Percentiles rank a stretch among this genome's conserved stretches.
Conservation (phyloP, 2,888 invertebrate genomes). For the Rhingia campestris region DNA sequence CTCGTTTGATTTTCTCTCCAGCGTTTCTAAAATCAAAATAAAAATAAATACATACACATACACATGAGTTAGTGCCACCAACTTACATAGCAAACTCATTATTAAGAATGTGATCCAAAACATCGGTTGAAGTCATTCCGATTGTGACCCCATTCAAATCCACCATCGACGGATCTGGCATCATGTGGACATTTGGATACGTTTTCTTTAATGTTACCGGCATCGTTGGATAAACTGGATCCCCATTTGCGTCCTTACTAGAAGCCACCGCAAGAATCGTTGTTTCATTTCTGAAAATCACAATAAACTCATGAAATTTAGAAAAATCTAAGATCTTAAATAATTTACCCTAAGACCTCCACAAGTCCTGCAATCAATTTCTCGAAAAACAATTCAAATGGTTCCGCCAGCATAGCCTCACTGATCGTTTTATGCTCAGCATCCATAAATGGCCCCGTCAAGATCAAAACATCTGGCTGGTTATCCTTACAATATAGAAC, state of each 20-base stretch:
- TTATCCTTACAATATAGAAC: conserved; percentile 86
- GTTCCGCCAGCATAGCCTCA: conserved; percentile 86
- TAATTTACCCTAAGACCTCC: conserved; percentile 86
- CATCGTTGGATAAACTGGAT: conserved; percentile 92
- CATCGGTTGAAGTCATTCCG: conserved; percentile 92
- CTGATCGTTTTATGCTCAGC: conserved; percentile 86
- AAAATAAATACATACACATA: background rate
- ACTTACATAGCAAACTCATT: conserved; percentile 90
- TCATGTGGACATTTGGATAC: conserved; percentile 86
- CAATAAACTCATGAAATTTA: conserved; percentile 17
- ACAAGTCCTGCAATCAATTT: conserved; percentile 87
- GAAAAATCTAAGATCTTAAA: conserved; percentile 21
- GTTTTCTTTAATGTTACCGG: conserved; percentile 86
- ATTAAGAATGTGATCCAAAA: conserved; percentile 91
- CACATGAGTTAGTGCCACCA: background rate
- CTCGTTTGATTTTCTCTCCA: conserved; percentile 89
- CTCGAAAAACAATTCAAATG: conserved; percentile 90
- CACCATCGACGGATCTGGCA: conserved; percentile 92
- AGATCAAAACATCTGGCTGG: conserved; percentile 90
- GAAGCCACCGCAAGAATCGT: conserved; percentile 91
- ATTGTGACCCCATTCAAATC: conserved; percentile 90
- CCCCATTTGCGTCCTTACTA: conserved; percentile 89
- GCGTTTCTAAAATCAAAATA: conserved; percentile 80
- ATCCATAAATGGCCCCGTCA: conserved; percentile 94
- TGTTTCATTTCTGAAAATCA: conserved; percentile 84